Evolutionary conservation across 2,797 vertebrate species (phyloP).

Genomic region (Sebastes itinus): DNA sequence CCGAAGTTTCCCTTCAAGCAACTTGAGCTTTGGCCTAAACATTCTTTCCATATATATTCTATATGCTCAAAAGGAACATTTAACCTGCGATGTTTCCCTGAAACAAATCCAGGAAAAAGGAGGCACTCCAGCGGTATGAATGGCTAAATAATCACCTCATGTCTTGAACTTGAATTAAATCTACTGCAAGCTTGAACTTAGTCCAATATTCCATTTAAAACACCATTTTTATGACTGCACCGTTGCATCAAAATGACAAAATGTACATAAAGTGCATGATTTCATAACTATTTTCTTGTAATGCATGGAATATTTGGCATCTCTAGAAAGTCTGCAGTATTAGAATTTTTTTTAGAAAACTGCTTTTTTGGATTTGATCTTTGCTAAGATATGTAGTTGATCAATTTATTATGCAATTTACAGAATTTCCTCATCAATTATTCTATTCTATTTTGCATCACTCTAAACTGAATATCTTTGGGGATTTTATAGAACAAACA

Average conservation of each 20-base stretch:
- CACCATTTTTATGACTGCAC: neutral
- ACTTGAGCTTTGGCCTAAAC: neutral
- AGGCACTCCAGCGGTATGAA: neutral
- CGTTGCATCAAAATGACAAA: neutral
- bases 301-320: neutral
- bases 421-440: neutral
- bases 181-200: neutral
- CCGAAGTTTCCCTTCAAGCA: neutral
- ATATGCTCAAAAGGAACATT: neutral
- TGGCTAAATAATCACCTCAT: neutral
- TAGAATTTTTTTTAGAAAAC: too few species aligned
- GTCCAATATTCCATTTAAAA: neutral
- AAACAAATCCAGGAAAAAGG: conserved; percentile 11
- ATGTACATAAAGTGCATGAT: neutral
- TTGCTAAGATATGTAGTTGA: neutral
- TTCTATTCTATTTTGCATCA: neutral
- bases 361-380: neutral
- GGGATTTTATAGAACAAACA: neutral
- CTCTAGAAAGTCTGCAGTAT: neutral
- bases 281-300: neutral
- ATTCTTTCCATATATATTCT: conserved; percentile 12
- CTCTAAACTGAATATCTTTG: neutral
- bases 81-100: neutral
- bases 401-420: neutral
- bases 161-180: neutral